These are phyloP conservation scores for Peromyscus californicus DNA, from an alignment of 2,113 vertebrate genomes.

Conservation along the genomic window DNA sequence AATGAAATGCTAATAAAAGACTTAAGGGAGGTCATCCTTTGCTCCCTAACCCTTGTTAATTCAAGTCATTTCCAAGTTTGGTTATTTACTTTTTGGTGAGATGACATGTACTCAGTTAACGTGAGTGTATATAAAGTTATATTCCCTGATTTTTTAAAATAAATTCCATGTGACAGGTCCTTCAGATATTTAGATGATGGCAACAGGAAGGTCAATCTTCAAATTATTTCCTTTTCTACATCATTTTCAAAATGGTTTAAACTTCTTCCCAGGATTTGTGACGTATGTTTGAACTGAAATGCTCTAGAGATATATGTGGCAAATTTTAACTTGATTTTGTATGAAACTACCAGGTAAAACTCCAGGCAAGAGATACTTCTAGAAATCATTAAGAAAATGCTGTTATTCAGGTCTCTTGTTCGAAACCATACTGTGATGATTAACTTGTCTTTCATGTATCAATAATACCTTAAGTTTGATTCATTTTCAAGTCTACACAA, in stretches of 20 bases:
- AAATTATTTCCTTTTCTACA: conserved; percentile 58
- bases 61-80: conserved; percentile 50
- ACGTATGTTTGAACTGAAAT: conserved; percentile 13
- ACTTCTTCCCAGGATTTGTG: conserved; percentile 1
- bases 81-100: conserved; percentile 58
- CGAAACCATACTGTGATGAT: background rate
- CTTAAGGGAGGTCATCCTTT: conserved; percentile 30
- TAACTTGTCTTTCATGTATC: background rate
- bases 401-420: background rate
- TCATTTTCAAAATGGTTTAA: conserved; percentile 59
- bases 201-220: background rate
- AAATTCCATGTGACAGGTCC: background rate
- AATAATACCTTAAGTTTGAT: conserved; percentile 32
- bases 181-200: conserved; percentile 3
- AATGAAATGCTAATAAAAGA: conserved; percentile 51
- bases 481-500: background rate
- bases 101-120: background rate
- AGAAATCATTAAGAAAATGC: conserved; percentile 10
- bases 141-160: conserved; percentile 11
- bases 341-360: background rate
- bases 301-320: background rate
- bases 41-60: background rate
- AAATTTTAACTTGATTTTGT: conserved; percentile 38
- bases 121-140: background rate
- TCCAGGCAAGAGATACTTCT: background rate